Conservation (phyloP, 2,888 invertebrate genomes). For the Dinocampus coccinellae region DNA sequence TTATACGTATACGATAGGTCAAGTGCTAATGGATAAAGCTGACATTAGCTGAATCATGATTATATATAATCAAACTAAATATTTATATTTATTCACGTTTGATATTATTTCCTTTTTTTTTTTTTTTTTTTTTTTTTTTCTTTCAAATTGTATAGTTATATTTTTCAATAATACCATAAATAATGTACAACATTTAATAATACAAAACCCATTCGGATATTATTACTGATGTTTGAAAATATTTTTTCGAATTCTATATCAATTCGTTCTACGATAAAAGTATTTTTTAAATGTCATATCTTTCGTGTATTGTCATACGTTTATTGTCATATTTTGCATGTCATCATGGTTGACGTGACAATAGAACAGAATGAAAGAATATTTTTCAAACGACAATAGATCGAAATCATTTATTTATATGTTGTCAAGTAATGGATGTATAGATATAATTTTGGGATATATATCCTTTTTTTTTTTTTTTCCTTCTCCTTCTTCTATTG, state of each 20-base stretch:
- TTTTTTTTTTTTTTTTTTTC: not conserved
- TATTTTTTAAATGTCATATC: not conserved
- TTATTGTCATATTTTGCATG: not conserved
- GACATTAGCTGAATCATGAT: not conserved
- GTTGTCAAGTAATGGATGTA: conserved; percentile 8
- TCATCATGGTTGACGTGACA: conserved; percentile 8
- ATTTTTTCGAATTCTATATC: not conserved
- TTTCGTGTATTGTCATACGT: not conserved
- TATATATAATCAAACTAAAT: too few relatives aligned
- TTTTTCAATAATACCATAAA: not conserved
- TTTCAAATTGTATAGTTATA: not conserved
- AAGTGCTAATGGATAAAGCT: conserved; percentile 54
- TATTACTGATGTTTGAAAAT: not conserved
- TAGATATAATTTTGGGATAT: not conserved
- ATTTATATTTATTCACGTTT: too few relatives aligned
- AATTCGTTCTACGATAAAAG: not conserved
- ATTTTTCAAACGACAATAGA: conserved; percentile 25
- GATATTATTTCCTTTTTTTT: too few relatives aligned
- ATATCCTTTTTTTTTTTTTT: not conserved
- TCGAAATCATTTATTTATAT: conserved; percentile 16
- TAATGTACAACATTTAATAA: not conserved
- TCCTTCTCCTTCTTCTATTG: not conserved
- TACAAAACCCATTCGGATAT: not conserved
- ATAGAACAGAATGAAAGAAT: conserved; percentile 5
- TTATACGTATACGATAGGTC: conserved; percentile 40